A percentile compares a stretch with the other conserved stretches of the same genome.
Evolutionary conservation across 2,888 invertebrate genomes (phyloP).

Genomic region (Danaus chrysippus): DNA sequence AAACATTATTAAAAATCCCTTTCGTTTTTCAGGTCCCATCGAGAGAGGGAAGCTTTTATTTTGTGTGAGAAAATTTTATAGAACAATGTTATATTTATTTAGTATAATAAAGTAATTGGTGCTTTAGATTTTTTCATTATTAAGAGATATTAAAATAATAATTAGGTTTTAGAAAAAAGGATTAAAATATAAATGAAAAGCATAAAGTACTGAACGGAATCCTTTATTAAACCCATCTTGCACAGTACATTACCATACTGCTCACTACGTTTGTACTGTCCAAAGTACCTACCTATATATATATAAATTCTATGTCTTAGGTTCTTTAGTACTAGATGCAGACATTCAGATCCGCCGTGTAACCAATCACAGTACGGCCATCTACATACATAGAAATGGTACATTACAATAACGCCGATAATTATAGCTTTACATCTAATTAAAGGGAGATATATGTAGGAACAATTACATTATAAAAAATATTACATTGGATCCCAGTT

Average conservation of each 20-base stretch:
- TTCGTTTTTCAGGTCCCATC: slow-evolving; percentile 33
- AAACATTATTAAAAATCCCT: slow-evolving; percentile 2
- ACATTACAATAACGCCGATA: slow-evolving; percentile 42
- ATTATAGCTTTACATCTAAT: slow-evolving; percentile 29
- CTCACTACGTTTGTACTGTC: slow-evolving; percentile 76
- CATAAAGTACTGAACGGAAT: slow-evolving; percentile 68
- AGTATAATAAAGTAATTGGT: neutral
- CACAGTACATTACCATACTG: slow-evolving; percentile 71
- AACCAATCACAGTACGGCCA: slow-evolving; percentile 71
- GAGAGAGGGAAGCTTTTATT: slow-evolving; percentile 30
- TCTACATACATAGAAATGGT: slow-evolving; percentile 40
- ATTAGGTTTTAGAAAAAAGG: neutral
- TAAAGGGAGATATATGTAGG: slow-evolving; percentile 27
- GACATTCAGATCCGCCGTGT: slow-evolving; percentile 40
- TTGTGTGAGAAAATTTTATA: slow-evolving; percentile 26
- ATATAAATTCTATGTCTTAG: slow-evolving; percentile 62
- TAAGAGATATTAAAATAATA: neutral
- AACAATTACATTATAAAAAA: slow-evolving; percentile 26
- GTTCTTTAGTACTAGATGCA: slow-evolving; percentile 64
- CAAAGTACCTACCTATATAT: slow-evolving; percentile 76
- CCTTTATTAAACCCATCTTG: slow-evolving; percentile 77
- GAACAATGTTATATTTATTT: slow-evolving; percentile 10
- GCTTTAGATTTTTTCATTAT: neutral
- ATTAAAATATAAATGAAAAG: slow-evolving; percentile 49
- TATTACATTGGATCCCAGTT: slow-evolving; percentile 9